Evolutionary conservation across 2,797 vertebrate genomes (phyloP).

Genomic region (Melanotaenia maccullochi): DNA sequence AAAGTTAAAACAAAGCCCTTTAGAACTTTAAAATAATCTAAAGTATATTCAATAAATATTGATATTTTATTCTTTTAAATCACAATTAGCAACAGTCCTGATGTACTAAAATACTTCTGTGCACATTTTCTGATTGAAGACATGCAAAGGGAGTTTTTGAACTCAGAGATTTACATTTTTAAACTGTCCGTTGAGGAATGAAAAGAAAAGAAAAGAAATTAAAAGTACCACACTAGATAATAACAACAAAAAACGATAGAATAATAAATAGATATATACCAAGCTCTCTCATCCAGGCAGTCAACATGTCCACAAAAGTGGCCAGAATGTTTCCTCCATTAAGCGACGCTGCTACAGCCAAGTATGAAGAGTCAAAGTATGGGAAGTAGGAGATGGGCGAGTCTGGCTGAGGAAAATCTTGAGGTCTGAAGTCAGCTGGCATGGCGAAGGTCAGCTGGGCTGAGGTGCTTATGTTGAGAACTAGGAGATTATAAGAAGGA

Average conservation of each 20-base stretch:
- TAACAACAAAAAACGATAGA: neutral
- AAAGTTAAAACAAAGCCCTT: no score
- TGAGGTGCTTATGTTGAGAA: conserved; percentile 95
- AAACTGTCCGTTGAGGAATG: no score
- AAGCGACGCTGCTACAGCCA: conserved; percentile 93
- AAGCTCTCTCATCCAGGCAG: conserved; percentile 89
- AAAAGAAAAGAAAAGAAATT: no score
- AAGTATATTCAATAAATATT: no score
- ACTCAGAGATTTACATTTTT: no score
- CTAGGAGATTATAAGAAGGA: conserved; percentile 66
- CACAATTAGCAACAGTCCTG: no score
- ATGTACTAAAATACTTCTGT: no score
- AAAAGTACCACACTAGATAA: neutral
- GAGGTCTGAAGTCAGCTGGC: conserved; percentile 88
- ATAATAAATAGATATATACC: conserved; percentile 74
- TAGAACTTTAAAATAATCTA: no score
- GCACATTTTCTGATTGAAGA: no score
- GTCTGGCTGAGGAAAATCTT: conserved; percentile 76
- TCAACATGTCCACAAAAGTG: conserved; percentile 89
- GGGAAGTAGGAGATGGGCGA: conserved; percentile 90
- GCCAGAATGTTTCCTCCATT: conserved; percentile 96
- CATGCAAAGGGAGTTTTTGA: no score
- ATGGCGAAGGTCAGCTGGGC: conserved; percentile 90
- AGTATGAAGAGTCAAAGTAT: conserved; percentile 88
- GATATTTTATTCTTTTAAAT: no score